Conservation (phyloP, 2,888 invertebrate species). For the Amphipyra berbera region DNA sequence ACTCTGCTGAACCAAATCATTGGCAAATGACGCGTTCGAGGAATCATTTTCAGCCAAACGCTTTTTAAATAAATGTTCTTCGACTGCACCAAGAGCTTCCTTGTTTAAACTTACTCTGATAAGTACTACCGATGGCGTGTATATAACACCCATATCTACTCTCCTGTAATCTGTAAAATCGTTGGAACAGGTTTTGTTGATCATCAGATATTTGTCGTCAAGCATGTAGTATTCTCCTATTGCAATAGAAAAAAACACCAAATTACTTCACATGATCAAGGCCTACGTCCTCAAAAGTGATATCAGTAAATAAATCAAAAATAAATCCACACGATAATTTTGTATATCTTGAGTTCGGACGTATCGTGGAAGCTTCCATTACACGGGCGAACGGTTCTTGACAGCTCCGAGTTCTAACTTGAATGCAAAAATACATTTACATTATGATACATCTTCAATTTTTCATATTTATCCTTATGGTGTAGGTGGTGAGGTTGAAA, state of each 20-base stretch:
- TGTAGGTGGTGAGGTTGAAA: conserved; percentile 17
- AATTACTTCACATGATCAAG: conserved; percentile 27
- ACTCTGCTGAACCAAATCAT: too few species aligned
- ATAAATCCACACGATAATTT: conserved; percentile 43
- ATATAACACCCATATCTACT: too few species aligned
- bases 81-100: too few species aligned
- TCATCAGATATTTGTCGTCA: too few species aligned
- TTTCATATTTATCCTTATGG: background rate
- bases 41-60: too few species aligned
- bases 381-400: conserved; percentile 69
- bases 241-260: conserved; percentile 1
- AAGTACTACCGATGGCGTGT: too few species aligned
- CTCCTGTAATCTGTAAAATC: too few species aligned
- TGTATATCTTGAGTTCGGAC: conserved; percentile 56
- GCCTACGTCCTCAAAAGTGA: conserved; percentile 4
- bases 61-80: too few species aligned
- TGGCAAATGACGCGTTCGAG: too few species aligned
- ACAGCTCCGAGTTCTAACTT: conserved; percentile 65
- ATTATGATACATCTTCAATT: conserved; percentile 8
- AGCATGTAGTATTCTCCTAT: background rate
- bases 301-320: conserved; percentile 36
- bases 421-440: conserved; percentile 42
- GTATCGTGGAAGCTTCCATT: conserved; percentile 78
- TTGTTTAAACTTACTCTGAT: too few species aligned
- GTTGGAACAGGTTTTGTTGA: too few species aligned